Conservation (phyloP, 2,113 vertebrate species). For the Passer domesticus region DNA sequence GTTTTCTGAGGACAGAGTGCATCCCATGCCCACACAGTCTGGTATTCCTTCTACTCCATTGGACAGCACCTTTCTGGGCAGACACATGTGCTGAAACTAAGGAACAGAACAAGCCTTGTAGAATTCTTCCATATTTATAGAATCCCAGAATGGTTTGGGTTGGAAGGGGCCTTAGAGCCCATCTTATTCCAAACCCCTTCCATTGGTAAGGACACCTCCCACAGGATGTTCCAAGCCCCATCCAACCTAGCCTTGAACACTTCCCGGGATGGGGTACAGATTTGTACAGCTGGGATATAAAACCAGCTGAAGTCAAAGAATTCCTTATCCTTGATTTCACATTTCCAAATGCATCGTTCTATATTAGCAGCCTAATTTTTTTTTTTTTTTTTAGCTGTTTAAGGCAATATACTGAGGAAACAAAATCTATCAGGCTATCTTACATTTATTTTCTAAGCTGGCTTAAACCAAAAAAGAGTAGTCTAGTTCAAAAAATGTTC, state of each 20-base stretch:
- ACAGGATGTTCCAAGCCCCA: background rate
- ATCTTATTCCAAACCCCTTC: background rate
- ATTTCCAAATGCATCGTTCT: background rate
- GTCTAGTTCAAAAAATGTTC: background rate
- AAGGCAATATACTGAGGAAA: background rate
- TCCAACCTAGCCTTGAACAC: background rate
- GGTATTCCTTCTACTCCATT: background rate
- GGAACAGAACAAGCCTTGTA: background rate
- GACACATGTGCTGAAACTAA: background rate
- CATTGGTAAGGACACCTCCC: background rate
- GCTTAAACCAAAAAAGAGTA: background rate
- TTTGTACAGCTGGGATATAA: background rate
- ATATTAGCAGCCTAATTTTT: background rate
- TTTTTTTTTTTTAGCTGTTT: background rate
- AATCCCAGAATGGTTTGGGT: background rate
- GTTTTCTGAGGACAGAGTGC: background rate
- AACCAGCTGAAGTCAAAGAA: background rate
- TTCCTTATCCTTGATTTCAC: background rate
- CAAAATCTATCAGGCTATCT: background rate
- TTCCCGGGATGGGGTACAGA: background rate
- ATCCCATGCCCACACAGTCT: background rate
- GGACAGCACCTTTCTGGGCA: background rate
- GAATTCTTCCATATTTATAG: fast-evolving
- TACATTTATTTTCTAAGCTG: background rate
- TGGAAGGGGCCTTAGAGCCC: background rate